phyloP scores from a whole-genome alignment of 2,888 invertebrate genomes.

The Caenorhabditis afra region DNA sequence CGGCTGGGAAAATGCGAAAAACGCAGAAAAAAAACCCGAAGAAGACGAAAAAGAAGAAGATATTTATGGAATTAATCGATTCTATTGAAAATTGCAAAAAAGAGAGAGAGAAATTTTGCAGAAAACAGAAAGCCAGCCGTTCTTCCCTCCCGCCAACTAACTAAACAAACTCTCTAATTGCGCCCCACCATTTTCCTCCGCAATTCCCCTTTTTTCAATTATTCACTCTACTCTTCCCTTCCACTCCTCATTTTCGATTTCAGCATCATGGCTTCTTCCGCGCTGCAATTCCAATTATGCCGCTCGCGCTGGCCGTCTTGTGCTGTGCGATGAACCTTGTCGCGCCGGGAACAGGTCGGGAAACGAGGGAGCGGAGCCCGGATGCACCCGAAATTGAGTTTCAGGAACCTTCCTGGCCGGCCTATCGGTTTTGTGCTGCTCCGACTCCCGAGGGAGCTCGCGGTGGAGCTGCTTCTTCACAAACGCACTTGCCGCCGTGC shows the following conservation, averaged over 20 bases:
- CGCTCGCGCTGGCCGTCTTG: slow-evolving; percentile 81
- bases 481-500: slow-evolving; percentile 81
- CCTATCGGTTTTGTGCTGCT: slow-evolving; percentile 63
- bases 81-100: too few relatives aligned
- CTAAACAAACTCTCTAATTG: too few relatives aligned
- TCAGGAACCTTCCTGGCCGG: slow-evolving; percentile 68
- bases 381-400: neutral
- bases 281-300: slow-evolving; percentile 83
- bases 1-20: too few relatives aligned
- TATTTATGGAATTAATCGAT: too few relatives aligned
- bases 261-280: slow-evolving; percentile 83
- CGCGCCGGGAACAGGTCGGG: slow-evolving; percentile 81
- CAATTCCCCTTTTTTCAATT: too few relatives aligned
- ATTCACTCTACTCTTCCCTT: slow-evolving; percentile 45
- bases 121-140: too few relatives aligned
- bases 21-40: too few relatives aligned
- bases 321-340: slow-evolving; percentile 80
- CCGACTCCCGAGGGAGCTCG: slow-evolving; percentile 58
- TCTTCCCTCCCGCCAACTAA: too few relatives aligned
- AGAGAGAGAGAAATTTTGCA: too few relatives aligned
- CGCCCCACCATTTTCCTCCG: too few relatives aligned
- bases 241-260: too few relatives aligned
- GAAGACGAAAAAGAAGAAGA: too few relatives aligned
- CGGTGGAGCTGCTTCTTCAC: slow-evolving; percentile 81
- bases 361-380: neutral